Percentiles rank a stretch among this genome's conserved stretches.
Conservation (phyloP, 2,113 vertebrate species). For the Ellobius talpinus region DNA sequence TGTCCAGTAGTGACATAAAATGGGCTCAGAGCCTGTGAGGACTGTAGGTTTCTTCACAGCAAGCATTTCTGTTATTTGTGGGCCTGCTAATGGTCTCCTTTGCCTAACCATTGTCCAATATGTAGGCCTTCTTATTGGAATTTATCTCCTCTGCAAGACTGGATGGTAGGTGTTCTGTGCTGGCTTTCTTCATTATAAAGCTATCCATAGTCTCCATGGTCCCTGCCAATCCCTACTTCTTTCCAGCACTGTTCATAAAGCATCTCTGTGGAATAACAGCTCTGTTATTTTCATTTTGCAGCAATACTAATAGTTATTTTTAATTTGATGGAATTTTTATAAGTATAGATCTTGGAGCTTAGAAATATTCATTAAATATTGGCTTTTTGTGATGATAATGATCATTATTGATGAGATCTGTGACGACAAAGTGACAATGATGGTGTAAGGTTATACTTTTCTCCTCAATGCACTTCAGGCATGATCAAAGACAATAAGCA, state of each 20-base stretch:
- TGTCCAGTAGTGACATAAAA: neutral
- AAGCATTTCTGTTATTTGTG: neutral
- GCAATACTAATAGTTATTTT: neutral
- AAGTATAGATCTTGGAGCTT: neutral
- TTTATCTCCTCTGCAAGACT: no score
- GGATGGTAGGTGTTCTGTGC: neutral
- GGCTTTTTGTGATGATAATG: neutral
- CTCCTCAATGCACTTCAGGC: neutral
- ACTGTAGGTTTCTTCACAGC: neutral
- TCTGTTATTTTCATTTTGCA: neutral
- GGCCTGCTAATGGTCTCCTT: neutral
- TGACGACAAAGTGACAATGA: neutral
- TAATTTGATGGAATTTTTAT: conserved; percentile 29
- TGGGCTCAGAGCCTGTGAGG: neutral
- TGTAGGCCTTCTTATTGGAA: no score
- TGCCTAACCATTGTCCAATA: no score
- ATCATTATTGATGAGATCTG: neutral
- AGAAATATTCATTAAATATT: conserved; percentile 40
- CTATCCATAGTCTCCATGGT: no score
- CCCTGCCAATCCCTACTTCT: neutral
- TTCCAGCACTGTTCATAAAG: neutral
- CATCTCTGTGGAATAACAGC: neutral
- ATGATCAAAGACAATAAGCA: neutral
- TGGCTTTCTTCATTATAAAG: neutral
- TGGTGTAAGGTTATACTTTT: neutral